These are phyloP conservation scores for Dendrolimus punctatus DNA, from an alignment of 1,140 invertebrate species.

Conservation along the genomic window DNA sequence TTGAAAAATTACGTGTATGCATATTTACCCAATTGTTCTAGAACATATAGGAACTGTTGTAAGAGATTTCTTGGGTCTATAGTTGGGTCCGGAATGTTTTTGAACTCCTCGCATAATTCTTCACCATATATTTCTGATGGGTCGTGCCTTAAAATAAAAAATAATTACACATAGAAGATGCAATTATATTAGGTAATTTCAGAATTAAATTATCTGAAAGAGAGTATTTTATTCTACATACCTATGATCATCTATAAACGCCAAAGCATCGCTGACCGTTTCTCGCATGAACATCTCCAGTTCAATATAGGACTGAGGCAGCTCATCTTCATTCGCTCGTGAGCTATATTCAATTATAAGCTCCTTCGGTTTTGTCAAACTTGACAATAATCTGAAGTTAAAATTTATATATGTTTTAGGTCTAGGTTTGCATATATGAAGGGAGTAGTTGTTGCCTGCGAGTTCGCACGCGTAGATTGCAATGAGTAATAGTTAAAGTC, in stretches of 20 bases:
- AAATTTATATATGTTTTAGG: neutral
- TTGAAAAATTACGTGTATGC: neutral
- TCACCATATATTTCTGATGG: conserved; percentile 66
- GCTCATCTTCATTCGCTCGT: neutral
- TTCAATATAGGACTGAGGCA: conserved; percentile 22
- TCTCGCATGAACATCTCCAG: conserved; percentile 40
- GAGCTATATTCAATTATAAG: conserved; percentile 37
- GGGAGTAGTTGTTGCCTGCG: too few species aligned
- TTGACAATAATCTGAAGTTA: conserved; percentile 33
- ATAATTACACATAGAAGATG: neutral
- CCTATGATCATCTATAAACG: conserved; percentile 51
- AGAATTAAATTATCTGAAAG: too few species aligned
- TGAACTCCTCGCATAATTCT: conserved; percentile 60
- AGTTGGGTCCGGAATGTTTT: conserved; percentile 57
- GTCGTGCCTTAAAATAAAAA: conserved; percentile 44
- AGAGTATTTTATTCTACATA: conserved; percentile 5
- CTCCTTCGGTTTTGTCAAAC: conserved; percentile 42
- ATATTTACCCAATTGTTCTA: conserved; percentile 57
- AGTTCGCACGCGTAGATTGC: too few species aligned
- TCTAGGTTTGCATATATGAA: neutral
- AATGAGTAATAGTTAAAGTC: too few species aligned
- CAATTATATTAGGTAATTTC: too few species aligned
- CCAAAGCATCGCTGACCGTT: conserved; percentile 25
- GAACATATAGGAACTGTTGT: conserved; percentile 51
- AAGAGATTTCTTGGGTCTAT: conserved; percentile 54